Evolutionary conservation across 2,888 invertebrate species (phyloP), one percentile per base, ranked within the genome.

Genomic region (Macrophya annulata): DNA sequence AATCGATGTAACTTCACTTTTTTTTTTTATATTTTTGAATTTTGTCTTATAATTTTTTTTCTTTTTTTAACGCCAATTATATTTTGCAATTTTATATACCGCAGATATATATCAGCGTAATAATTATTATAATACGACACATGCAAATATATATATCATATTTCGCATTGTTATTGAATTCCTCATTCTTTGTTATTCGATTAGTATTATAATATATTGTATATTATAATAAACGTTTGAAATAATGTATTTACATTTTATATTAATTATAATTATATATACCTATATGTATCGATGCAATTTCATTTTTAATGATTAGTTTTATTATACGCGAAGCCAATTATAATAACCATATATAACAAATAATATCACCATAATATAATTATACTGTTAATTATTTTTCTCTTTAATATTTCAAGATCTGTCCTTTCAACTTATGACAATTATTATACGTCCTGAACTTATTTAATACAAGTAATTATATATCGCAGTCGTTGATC

Each of bases 261-360:
- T 55, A 55, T 55, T 55, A 1, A 55, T n/a, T n/a, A 55, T n/a
- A n/a, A n/a, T n/a, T n/a, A n/a, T n/a, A n/a, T n/a, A n/a, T n/a
- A n/a, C n/a, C n/a, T n/a, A n/a, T n/a, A 51, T 55, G 55, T 55
- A 55, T 55, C 55, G 55, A 55, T 55, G 55, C 55, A 55, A 55
- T n/a, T 55, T 55, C n/a, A 12, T 68, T 68, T 31, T 68, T 12
- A 68, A 68, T 37, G 31, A 68, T 68, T 31, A 43, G 4, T 8
- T 55, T 55, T n/a, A 55, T 55, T n/a, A n/a, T 55, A 55, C n/a
- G n/a, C 55, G n/a, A 55, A 55, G 55, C 55, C 55, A n/a, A 55
- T 55, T n/a, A 31, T 31, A 55, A 55, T n/a, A n/a, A n/a, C 55
- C 55, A 55, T 55, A 55, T 55, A 55, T 55, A n/a, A n/a, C n/a